These are phyloP conservation scores for Pseudochirops cupreus DNA, from an alignment of 2,797 vertebrate species.

Conservation along the genomic window DNA sequence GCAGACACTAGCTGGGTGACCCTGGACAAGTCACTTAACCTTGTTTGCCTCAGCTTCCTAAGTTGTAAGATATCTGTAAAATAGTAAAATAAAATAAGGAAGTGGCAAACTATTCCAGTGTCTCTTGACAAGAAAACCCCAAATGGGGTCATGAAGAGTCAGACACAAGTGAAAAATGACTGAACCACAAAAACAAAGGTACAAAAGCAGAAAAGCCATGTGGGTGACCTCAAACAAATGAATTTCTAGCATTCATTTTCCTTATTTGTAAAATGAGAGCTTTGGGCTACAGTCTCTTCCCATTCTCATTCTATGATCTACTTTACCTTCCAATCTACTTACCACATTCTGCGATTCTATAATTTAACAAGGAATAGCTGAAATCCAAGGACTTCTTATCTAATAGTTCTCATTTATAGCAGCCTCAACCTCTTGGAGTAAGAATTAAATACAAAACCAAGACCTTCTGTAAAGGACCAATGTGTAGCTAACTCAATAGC, in stretches of 20 bases:
- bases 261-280: not conserved
- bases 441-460: not conserved
- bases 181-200: not conserved
- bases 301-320: not conserved
- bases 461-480: not conserved
- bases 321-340: not conserved
- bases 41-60: not conserved
- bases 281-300: not conserved
- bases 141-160: not conserved
- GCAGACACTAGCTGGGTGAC: not conserved
- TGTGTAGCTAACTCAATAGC: not conserved
- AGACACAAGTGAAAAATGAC: not conserved
- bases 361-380: not conserved
- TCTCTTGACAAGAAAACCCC: not conserved
- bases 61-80: not conserved
- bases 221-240: not conserved
- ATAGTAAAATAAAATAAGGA: not conserved
- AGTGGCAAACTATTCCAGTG: not conserved
- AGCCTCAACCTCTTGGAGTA: constrained; percentile 29
- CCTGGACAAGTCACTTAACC: not conserved
- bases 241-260: not conserved
- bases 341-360: not conserved
- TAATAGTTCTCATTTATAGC: constrained; percentile 34
- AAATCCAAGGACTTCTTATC: not conserved
- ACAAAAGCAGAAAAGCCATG: not conserved